These are phyloP conservation scores for Chironomus tepperi DNA, from an alignment of 1,140 invertebrate species.

Conservation along the genomic window DNA sequence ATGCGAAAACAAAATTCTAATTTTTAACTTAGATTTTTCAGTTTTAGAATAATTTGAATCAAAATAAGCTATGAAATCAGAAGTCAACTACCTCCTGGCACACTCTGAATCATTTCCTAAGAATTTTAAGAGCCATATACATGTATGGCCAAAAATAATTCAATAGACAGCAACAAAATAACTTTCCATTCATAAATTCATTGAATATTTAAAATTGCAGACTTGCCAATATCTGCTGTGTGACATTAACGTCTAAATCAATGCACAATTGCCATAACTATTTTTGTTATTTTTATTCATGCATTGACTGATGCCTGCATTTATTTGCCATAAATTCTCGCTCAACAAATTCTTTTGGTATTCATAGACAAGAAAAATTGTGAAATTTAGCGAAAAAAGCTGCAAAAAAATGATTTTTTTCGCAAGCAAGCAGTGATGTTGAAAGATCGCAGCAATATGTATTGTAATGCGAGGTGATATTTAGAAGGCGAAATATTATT, in stretches of 20 bases:
- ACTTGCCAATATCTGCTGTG: no score
- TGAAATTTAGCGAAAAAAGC: conserved; percentile 3
- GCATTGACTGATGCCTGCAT: not conserved
- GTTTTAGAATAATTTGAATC: no score
- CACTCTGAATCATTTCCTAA: no score
- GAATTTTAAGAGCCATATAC: no score
- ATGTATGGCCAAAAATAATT: no score
- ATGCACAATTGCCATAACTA: not conserved
- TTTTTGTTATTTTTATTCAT: not conserved
- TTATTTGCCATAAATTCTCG: conserved; percentile 1
- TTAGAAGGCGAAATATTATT: conserved; percentile 13
- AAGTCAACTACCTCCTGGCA: no score
- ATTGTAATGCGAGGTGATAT: conserved; percentile 12
- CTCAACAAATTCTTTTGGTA: not conserved
- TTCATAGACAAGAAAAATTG: not conserved
- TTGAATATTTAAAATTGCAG: no score
- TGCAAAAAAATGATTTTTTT: not conserved
- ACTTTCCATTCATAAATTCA: no score
- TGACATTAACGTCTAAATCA: not conserved
- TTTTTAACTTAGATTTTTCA: no score
- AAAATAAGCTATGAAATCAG: no score
- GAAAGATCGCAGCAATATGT: conserved; percentile 12
- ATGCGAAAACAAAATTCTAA: no score
- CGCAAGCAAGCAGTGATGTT: not conserved
- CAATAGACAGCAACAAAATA: no score